Evolutionary conservation across 2,888 invertebrate species (phyloP), one percentile per base, ranked within the genome.

Genomic region (Mesorhabditis spiculigera): DNA sequence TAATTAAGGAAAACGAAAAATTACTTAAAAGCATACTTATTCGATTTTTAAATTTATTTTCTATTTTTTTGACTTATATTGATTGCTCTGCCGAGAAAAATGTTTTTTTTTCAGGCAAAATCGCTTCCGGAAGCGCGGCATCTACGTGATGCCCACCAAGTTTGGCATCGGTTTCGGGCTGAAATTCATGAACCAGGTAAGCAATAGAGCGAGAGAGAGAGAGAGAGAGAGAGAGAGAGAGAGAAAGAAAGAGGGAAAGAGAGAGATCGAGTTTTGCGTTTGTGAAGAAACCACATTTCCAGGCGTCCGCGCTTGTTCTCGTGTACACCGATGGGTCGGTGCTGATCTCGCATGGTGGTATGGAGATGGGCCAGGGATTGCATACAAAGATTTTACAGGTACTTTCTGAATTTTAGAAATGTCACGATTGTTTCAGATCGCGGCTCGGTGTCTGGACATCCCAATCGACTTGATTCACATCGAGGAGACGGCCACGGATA

Each of bases 291-390:
- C 68, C 45, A 43, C 41, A 10, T 43, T 68, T 78, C 45, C 74
- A 88, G 87, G 91, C 91, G 4, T 94, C 93, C 5, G 94, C 95
- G 0, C 88, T 96, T 68, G 90, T 96, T 3, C 90, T 93, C 63
- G 90, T 94, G n/a, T 94, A 95, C 85, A 89, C 89, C 5, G 89
- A 90, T 81, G 85, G 88, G n/a, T 93, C 94, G 0, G 93, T 96
- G 4, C 88, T 95, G 10, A 82, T 96, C 28, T 91, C 92, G 0
- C 94, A 94, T 86, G 88, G 88, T 58, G 95, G 95, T n/a, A 92
- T 92, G 6, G 96, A 96, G 89, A 95, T 96, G 92, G 96, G 96
- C 0, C 96, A 96, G 88, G 96, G 96, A 2, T 88, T 97, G 4
- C 93, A 95, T 86, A 96, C 93, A 0, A 96, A 96, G 89, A 93